Evolutionary conservation across 2,797 vertebrate species (phyloP).

Genomic region (Crenichthys baileyi): DNA sequence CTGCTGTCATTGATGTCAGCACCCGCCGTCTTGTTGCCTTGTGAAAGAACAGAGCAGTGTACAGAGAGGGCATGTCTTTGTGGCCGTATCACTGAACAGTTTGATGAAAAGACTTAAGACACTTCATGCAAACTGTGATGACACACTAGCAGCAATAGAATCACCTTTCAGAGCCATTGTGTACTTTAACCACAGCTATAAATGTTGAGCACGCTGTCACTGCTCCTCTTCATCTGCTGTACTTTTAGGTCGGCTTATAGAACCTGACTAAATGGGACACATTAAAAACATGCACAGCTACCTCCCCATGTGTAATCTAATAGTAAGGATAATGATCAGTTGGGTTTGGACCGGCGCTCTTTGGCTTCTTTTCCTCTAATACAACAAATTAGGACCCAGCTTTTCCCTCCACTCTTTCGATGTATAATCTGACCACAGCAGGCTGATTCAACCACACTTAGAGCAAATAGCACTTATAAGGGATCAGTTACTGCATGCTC

Average conservation of each 20-base stretch:
- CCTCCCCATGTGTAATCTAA: neutral
- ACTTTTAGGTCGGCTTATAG: neutral
- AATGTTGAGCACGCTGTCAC: neutral
- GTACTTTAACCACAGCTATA: neutral
- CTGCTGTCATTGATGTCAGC: neutral
- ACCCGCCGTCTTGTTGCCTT: neutral
- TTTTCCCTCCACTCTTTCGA: slow-evolving; percentile 15
- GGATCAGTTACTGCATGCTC: slow-evolving; percentile 3
- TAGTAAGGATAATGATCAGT: slow-evolving; percentile 12
- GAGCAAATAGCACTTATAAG: slow-evolving; percentile 1
- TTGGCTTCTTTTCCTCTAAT: slow-evolving; percentile 20
- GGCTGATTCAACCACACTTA: slow-evolving; percentile 15
- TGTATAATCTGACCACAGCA: slow-evolving; percentile 17
- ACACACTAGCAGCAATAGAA: neutral
- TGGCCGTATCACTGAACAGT: neutral
- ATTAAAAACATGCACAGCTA: neutral
- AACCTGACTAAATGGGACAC: neutral
- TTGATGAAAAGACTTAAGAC: neutral
- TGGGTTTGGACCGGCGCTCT: slow-evolving; percentile 22
- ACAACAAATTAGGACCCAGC: slow-evolving; percentile 28
- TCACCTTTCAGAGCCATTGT: neutral
- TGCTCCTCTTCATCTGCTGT: neutral
- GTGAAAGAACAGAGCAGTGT: neutral
- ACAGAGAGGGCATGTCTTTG: neutral
- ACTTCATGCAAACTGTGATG: neutral